These are phyloP conservation scores for Lordiphosa stackelbergi DNA, from an alignment of 1,140 invertebrate species.

Conservation along the genomic window DNA sequence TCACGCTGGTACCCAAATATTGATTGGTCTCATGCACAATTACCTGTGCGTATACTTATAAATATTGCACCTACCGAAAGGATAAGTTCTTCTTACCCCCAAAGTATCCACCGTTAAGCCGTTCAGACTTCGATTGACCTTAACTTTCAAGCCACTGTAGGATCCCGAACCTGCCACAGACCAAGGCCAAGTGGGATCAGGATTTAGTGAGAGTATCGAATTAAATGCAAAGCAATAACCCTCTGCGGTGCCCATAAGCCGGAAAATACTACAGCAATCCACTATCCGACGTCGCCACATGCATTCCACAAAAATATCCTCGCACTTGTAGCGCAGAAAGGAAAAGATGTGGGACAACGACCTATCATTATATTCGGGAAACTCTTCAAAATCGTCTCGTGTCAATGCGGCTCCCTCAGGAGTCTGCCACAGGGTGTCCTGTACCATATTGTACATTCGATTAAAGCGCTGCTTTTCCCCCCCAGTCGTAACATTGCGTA, in stretches of 20 bases:
- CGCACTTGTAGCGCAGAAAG: slow-evolving; percentile 29
- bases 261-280: slow-evolving; percentile 55
- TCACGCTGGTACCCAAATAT: slow-evolving; percentile 45
- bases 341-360: background rate
- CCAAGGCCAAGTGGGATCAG: slow-evolving; percentile 55
- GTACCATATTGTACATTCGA: slow-evolving; percentile 29
- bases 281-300: slow-evolving; percentile 38
- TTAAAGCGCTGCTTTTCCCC: background rate
- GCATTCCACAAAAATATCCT: slow-evolving; percentile 47
- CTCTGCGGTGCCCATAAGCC: background rate
- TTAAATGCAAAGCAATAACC: slow-evolving; percentile 56
- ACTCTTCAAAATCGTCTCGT: slow-evolving; percentile 10
- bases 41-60: slow-evolving; percentile 23
- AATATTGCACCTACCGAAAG: too few species aligned
- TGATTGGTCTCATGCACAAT: slow-evolving; percentile 48
- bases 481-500: background rate
- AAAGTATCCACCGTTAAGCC: slow-evolving; percentile 22
- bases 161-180: slow-evolving; percentile 40
- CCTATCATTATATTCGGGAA: slow-evolving; percentile 10
- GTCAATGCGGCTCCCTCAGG: background rate
- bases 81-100: slow-evolving; percentile 27
- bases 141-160: slow-evolving; percentile 34
- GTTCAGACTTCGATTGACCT: slow-evolving; percentile 23
- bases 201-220: background rate
- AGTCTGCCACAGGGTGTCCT: slow-evolving; percentile 29